Conservation (phyloP, 2,113 vertebrate genomes). For the Notechis scutatus region DNA sequence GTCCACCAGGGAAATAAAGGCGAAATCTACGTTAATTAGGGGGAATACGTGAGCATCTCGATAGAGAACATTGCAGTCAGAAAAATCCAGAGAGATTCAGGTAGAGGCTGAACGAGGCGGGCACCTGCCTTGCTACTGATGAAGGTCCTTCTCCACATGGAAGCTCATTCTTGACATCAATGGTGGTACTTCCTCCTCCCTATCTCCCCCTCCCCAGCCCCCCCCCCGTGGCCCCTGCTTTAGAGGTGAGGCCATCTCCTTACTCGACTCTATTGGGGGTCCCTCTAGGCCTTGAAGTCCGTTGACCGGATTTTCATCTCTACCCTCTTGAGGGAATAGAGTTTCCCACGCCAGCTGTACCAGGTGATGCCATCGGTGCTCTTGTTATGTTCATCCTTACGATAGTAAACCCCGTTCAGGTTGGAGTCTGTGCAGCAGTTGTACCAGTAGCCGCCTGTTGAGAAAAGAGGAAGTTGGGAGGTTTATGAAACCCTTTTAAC, state of each 20-base stretch:
- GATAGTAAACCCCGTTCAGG: slow-evolving; percentile 89
- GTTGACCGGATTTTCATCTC: slow-evolving; percentile 96
- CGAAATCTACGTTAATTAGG: neutral
- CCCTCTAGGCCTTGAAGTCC: slow-evolving; percentile 72
- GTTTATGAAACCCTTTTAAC: neutral
- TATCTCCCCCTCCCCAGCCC: neutral
- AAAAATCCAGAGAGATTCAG: neutral
- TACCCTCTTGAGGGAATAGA: slow-evolving; percentile 88
- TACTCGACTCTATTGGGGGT: neutral
- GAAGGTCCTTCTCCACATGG: neutral
- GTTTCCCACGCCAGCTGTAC: slow-evolving; percentile 93
- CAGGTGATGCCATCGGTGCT: slow-evolving; percentile 91
- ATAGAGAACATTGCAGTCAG: slow-evolving; percentile 4
- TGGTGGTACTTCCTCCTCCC: slow-evolving; percentile 6
- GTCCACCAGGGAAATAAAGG: neutral
- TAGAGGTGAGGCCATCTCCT: neutral
- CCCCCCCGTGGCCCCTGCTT: neutral
- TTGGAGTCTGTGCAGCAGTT: slow-evolving; percentile 99
- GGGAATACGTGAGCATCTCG: slow-evolving; percentile 18
- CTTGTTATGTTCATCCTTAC: slow-evolving; percentile 81
- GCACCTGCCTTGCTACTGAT: neutral
- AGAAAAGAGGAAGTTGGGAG: neutral
- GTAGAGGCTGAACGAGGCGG: neutral
- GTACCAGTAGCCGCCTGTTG: slow-evolving; percentile 95
- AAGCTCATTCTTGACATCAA: neutral